Percentiles rank a stretch among this genome's conserved stretches.
Conservation (phyloP, 2,797 vertebrate genomes). For the Pygocentrus nattereri region DNA sequence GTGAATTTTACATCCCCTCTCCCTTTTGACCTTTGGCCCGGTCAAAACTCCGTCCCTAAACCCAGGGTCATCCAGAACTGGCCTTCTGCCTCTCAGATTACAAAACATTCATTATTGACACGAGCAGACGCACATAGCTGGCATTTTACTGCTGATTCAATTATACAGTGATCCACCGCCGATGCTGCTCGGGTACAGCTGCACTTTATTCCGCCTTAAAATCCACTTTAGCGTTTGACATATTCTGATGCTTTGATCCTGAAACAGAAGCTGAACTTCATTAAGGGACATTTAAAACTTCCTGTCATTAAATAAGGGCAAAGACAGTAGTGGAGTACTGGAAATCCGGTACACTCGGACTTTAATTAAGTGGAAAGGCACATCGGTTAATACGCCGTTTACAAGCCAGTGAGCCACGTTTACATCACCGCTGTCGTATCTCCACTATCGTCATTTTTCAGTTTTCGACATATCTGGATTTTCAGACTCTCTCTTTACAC, state of each 20-base stretch:
- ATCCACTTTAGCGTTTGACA: not conserved
- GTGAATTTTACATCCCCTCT: constrained; percentile 34
- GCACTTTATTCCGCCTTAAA: not conserved
- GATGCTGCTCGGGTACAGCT: not conserved
- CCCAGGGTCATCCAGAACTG: constrained; percentile 44
- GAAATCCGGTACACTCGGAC: too few relatives aligned
- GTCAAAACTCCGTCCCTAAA: constrained; percentile 48
- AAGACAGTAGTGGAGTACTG: too few relatives aligned
- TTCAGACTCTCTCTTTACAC: too few relatives aligned
- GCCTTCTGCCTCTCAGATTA: constrained; percentile 51
- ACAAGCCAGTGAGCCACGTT: too few relatives aligned
- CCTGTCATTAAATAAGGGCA: too few relatives aligned
- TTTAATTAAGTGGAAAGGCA: too few relatives aligned
- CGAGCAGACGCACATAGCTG: constrained; percentile 49
- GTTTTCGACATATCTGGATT: too few relatives aligned
- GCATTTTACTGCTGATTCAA: constrained; percentile 62
- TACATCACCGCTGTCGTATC: too few relatives aligned
- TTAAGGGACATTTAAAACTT: too few relatives aligned
- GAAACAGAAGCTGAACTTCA: not conserved
- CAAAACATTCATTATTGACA: constrained; percentile 64
- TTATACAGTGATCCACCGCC: constrained; percentile 44
- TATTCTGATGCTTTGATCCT: not conserved
- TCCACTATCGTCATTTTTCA: too few relatives aligned
- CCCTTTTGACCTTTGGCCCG: constrained; percentile 52
- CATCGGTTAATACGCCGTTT: too few relatives aligned